Conservation (phyloP, 2,797 vertebrate genomes). For the Linurgus olivaceus region DNA sequence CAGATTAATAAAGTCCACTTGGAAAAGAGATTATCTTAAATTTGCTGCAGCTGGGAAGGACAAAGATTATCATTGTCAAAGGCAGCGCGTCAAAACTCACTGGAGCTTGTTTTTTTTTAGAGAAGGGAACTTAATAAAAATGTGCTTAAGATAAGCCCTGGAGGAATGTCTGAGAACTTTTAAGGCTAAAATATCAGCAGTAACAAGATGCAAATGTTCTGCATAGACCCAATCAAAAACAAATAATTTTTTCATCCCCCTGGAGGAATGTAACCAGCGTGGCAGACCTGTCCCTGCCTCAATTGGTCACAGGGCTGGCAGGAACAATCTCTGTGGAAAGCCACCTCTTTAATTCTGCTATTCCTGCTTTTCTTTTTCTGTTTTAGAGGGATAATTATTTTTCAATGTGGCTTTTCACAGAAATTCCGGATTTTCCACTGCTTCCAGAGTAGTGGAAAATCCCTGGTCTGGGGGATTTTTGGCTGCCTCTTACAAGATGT, state of each 20-base stretch:
- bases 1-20: constrained; percentile 70
- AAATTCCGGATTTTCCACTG: neutral
- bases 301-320: constrained; percentile 25
- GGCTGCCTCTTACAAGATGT: neutral
- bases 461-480: neutral
- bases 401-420: neutral
- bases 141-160: constrained; percentile 58
- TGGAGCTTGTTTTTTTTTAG: neutral
- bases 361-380: neutral
- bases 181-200: constrained; percentile 59
- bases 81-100: constrained; percentile 28
- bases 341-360: neutral
- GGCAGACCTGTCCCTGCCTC: neutral
- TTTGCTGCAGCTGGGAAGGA: constrained; percentile 64
- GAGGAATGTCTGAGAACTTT: constrained; percentile 66
- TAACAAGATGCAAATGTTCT: constrained; percentile 70
- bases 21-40: constrained; percentile 63
- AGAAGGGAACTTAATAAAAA: constrained; percentile 63
- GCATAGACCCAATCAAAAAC: constrained; percentile 9
- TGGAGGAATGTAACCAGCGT: neutral
- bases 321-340: neutral
- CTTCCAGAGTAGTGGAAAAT: neutral
- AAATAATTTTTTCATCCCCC: constrained; percentile 24
- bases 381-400: neutral
- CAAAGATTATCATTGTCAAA: constrained; percentile 61